Conservation (phyloP, 2,888 invertebrate species). For the Druceiella hillmani region DNA sequence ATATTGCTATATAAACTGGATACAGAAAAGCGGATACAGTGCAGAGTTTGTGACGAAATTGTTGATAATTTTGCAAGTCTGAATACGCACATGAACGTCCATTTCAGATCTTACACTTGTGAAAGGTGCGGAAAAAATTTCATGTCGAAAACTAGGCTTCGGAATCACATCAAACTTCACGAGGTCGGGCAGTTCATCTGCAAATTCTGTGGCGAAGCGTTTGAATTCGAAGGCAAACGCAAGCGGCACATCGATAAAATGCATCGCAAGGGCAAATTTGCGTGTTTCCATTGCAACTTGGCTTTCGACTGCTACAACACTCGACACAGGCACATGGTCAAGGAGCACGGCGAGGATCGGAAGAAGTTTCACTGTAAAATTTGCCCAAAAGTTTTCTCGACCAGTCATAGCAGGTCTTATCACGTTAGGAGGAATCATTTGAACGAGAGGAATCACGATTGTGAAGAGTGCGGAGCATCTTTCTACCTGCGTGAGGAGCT, state of each 20-base stretch:
- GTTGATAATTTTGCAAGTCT: slow-evolving; percentile 43
- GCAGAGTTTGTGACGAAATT: slow-evolving; percentile 38
- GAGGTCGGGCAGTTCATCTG: slow-evolving; percentile 43
- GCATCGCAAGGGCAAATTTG: slow-evolving; percentile 37
- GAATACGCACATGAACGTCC: slow-evolving; percentile 47
- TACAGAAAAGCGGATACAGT: slow-evolving; percentile 33
- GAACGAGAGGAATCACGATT: slow-evolving; percentile 48
- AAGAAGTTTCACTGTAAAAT: slow-evolving; percentile 44
- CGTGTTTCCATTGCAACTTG: slow-evolving; percentile 45
- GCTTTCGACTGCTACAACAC: slow-evolving; percentile 45
- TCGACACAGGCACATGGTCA: slow-evolving; percentile 43
- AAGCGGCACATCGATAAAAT: slow-evolving; percentile 41
- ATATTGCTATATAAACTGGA: slow-evolving; percentile 43
- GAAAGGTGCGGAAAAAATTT: slow-evolving; percentile 45
- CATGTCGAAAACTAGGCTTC: slow-evolving; percentile 41
- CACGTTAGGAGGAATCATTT: slow-evolving; percentile 43
- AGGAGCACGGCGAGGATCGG: slow-evolving; percentile 44
- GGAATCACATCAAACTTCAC: slow-evolving; percentile 45
- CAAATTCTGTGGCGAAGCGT: slow-evolving; percentile 39
- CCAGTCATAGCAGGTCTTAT: slow-evolving; percentile 44
- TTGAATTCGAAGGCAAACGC: slow-evolving; percentile 40
- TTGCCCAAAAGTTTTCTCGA: slow-evolving; percentile 41
- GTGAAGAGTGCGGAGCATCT: slow-evolving; percentile 47
- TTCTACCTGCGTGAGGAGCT: slow-evolving; percentile 52
- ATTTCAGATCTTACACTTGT: slow-evolving; percentile 46